phyloP scores from a whole-genome alignment of 2,888 invertebrate species.

The Chaetogeoica ovagalla region DNA sequence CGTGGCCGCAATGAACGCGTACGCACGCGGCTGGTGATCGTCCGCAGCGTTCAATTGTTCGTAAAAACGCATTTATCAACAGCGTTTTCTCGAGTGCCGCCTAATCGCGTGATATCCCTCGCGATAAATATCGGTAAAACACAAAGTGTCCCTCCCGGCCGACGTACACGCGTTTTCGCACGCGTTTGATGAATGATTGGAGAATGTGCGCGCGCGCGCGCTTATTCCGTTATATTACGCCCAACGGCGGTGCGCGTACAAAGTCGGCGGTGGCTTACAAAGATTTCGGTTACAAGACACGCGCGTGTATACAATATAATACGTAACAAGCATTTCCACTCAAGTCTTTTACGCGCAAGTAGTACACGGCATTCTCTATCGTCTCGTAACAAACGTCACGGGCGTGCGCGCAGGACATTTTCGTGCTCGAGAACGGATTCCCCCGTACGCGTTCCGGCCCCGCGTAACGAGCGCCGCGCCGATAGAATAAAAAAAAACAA shows the following conservation, averaged over 20 bases:
- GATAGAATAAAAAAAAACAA: too few relatives aligned
- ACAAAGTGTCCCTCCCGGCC: neutral
- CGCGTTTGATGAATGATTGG: slow-evolving; percentile 33
- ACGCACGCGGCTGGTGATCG: too few relatives aligned
- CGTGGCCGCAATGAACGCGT: too few relatives aligned
- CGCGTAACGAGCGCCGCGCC: too few relatives aligned
- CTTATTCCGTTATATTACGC: too few relatives aligned
- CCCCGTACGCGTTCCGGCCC: too few relatives aligned
- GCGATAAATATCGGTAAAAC: slow-evolving; percentile 11
- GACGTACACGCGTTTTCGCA: neutral
- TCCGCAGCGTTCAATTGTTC: neutral
- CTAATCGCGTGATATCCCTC: neutral
- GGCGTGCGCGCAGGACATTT: too few relatives aligned
- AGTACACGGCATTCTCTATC: neutral
- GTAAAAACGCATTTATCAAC: neutral
- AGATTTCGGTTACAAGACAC: neutral
- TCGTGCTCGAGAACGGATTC: too few relatives aligned
- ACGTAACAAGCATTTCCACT: slow-evolving; percentile 44
- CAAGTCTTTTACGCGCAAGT: slow-evolving; percentile 4
- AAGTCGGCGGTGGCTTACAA: neutral
- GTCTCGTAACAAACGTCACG: neutral
- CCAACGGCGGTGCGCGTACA: too few relatives aligned
- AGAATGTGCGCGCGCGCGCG: too few relatives aligned
- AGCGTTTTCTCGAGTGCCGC: neutral
- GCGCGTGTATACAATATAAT: too few relatives aligned